Conservation (phyloP, 2,888 invertebrate species). For the Rambutsinella grinnellia region DNA sequence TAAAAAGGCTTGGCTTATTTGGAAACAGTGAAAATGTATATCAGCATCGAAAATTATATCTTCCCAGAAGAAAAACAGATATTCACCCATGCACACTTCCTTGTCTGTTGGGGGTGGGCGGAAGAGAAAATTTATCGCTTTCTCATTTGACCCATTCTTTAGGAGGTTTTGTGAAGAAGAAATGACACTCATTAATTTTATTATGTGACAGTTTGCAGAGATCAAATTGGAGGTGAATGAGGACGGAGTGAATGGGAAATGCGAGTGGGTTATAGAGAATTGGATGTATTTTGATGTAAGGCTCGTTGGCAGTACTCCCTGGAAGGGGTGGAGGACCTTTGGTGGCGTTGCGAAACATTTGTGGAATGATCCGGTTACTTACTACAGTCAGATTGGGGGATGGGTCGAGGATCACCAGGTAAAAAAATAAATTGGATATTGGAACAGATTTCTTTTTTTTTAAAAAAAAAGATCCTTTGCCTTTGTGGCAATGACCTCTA, state of each 20-base stretch:
- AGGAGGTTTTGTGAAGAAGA: conserved; percentile 19
- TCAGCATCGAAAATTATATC: neutral
- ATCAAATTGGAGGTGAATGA: conserved; percentile 64
- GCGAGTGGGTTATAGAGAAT: conserved; percentile 63
- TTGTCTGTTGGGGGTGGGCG: conserved; percentile 21
- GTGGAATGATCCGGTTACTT: conserved; percentile 60
- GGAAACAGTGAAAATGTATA: neutral
- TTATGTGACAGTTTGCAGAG: conserved; percentile 61
- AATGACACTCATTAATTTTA: conserved; percentile 49
- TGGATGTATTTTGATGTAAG: conserved; percentile 62
- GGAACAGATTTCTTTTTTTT: neutral
- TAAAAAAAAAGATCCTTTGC: too few relatives aligned
- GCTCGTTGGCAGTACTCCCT: conserved; percentile 62
- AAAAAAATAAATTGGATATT: neutral
- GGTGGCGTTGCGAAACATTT: conserved; percentile 61
- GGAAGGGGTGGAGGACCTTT: conserved; percentile 47
- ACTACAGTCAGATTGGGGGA: conserved; percentile 61
- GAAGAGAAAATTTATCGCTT: conserved; percentile 49
- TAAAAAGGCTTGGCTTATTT: neutral
- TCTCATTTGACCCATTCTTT: conserved; percentile 46
- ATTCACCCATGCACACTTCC: conserved; percentile 5
- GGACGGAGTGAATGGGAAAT: conserved; percentile 61
- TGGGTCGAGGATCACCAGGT: conserved; percentile 65
- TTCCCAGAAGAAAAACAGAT: conserved; percentile 8
- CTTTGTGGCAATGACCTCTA: too few relatives aligned